Percentiles rank a stretch among this genome's conserved stretches.
Evolutionary conservation across 1,140 invertebrate genomes (phyloP).

Genomic region (Achroia grisella): DNA sequence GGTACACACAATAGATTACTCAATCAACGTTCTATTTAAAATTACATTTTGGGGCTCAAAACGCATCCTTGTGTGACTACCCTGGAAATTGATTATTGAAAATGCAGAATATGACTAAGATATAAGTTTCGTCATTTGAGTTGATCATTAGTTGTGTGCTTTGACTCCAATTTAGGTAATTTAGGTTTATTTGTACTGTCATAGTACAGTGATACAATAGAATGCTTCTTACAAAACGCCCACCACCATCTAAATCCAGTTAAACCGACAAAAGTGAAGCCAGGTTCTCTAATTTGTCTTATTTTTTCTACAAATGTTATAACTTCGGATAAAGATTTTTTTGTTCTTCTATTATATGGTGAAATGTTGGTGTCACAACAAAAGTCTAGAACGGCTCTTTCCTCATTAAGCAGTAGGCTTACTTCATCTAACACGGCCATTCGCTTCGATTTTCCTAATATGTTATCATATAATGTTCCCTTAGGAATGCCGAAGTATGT

Average conservation of each 20-base stretch:
- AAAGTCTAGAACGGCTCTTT: constrained; percentile 80
- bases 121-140: too few species aligned
- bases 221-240: constrained; percentile 87
- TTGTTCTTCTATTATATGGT: constrained; percentile 82
- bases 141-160: constrained; percentile 28
- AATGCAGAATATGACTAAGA: too few species aligned
- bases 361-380: constrained; percentile 83
- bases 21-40: too few species aligned
- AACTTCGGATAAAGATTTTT: constrained; percentile 79
- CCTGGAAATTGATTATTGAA: too few species aligned
- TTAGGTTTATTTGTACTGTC: constrained; percentile 30
- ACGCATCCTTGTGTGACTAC: too few species aligned
- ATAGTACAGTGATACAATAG: constrained; percentile 75
- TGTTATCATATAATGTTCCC: constrained; percentile 86
- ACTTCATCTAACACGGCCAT: constrained; percentile 84
- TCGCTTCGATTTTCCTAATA: constrained; percentile 83
- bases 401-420: constrained; percentile 76
- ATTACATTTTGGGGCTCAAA: too few species aligned
- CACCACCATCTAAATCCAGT: constrained; percentile 86
- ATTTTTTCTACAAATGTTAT: constrained; percentile 79
- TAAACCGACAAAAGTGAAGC: constrained; percentile 79
- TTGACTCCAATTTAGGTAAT: constrained; percentile 31
- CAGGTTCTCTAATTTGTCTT: constrained; percentile 75
- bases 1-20: too few species aligned
- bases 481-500: constrained; percentile 83